Evolutionary conservation across 2,113 vertebrate species (phyloP), one percentile per base, ranked within the genome.

Genomic region (Tringa solitaria): DNA sequence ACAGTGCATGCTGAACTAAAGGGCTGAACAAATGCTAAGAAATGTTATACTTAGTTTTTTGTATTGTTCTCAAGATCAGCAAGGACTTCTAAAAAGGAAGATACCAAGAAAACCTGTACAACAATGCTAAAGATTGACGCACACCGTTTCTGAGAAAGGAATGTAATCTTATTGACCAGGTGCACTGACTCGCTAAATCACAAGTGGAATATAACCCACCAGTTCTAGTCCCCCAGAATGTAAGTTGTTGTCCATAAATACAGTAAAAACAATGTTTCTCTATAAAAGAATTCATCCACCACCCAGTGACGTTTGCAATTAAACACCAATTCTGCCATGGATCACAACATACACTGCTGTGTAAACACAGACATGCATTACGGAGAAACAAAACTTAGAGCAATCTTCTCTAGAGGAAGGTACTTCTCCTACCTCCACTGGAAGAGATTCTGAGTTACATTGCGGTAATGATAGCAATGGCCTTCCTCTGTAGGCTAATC

Each of bases 21-120:
- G 51, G 91, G 95, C 74, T 80, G 65, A 96, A 91, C 10, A 97
- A 95, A 93, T 12, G 59, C 50, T 88, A 92, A 73, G 64, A 94
- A 94, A 96, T 50, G 27, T 60, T 80, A 81, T 89, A 78, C 45
- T 53, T 46, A 22, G 68, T 20, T 50, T 67, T 77, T 84, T 89
- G 12, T 63, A 15, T 17, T 87, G 51, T 88, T 87, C 37, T 53
- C 45, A 90, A 89, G 61, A n/a, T 93, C 60, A 84, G 35, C 9
- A 46, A 33, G 9, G 7, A 61, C 56, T 69, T 56, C 64, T 79
- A 51, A 57, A 67, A 89, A 32, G 28, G 14, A 89, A 72, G 39
- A 50, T 9, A 69, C 3, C 37, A 84, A 50, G 67, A 70, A 57
- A 77, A 28, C 3, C 33, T 68, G 33, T 2, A n/a, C 41, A 74